Evolutionary conservation across 1,140 invertebrate species (phyloP).

Genomic region (Papilio polytes): DNA sequence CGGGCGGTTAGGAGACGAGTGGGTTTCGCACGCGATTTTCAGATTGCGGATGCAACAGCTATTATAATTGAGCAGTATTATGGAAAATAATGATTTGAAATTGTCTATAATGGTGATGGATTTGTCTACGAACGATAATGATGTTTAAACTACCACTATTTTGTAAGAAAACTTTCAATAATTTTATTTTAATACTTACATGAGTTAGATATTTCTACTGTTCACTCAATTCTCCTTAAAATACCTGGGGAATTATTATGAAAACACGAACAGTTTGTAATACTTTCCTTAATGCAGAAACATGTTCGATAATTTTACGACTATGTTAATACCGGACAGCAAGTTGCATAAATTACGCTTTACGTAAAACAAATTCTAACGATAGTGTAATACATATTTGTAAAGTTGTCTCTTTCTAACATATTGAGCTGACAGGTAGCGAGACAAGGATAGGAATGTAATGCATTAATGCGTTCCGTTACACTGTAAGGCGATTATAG

Average conservation of each 20-base stretch:
- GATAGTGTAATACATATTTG: slow-evolving; percentile 3
- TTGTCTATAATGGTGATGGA: background rate
- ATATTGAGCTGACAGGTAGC: background rate
- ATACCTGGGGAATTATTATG: background rate
- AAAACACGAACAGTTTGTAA: background rate
- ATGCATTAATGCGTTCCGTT: slow-evolving; percentile 17
- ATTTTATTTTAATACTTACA: background rate
- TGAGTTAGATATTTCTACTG: background rate
- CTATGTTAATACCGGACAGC: background rate
- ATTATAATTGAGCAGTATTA: slow-evolving; percentile 57
- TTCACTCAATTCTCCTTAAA: background rate
- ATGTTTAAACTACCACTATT: slow-evolving; percentile 26
- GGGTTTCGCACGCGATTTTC: slow-evolving; percentile 63
- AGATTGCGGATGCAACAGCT: slow-evolving; percentile 55
- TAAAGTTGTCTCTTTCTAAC: slow-evolving; percentile 18
- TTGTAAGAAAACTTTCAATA: background rate
- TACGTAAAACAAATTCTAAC: slow-evolving; percentile 27
- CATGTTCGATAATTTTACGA: background rate
- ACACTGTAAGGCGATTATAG: slow-evolving; percentile 28
- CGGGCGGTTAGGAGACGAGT: slow-evolving; percentile 56
- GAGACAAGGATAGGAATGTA: slow-evolving; percentile 20
- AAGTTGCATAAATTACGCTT: slow-evolving; percentile 20
- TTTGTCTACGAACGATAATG: background rate
- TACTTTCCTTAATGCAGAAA: background rate
- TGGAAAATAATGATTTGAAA: slow-evolving; percentile 49